Base-by-base conservation (phyloP, 2,797 vertebrate species). In the Cynopterus sphinx region DNA sequence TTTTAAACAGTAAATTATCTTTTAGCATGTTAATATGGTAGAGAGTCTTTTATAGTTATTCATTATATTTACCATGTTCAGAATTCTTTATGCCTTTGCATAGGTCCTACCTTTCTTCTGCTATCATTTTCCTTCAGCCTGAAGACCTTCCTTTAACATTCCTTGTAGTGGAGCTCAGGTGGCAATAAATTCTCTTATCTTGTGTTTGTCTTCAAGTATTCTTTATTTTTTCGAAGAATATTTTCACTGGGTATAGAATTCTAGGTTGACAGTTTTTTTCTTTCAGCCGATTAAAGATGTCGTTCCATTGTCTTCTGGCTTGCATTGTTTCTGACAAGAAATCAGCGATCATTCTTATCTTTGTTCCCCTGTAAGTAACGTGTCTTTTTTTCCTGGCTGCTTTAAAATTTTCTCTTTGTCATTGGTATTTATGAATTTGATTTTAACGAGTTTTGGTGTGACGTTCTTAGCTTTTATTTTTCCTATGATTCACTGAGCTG, bases 201-300 rank as follows among this genome's bases (percentile, higher is more conserved):
- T 57, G 73, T 83, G 24, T 92, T 92, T 84, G 39, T 87, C 87
- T 90, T 92, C 73, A 74, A 19, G 63, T 84, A 65, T n/a, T 86
- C 36, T 92, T 92, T 75, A 82, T 75, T 90, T 96, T 93, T 49
- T 57, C 91, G 75, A 95, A 87, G 90, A 79, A 79, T 87, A 89
- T 87, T 96, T 95, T 95, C 41, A 86, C 79, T 87, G 57, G 79
- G 74, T 91, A 53, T 92, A 95, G 82, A 94, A 85, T 92, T 95
- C 63, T 94, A 97, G 92, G 90, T 94, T 97, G 95, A 93, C 94
- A 89, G 92, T 91, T 59, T 97, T 96, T 96, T 97, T 94, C 74
- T 96, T 97, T 95, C 92, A 82, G 87, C 79, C 74, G 88, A n/a
- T 91, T 77, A 74, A 95, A 95, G 74, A 90, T 96, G 71, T 97